These are phyloP conservation scores for Acanthopagrus latus DNA, from an alignment of 2,797 vertebrate species.

Conservation along the genomic window DNA sequence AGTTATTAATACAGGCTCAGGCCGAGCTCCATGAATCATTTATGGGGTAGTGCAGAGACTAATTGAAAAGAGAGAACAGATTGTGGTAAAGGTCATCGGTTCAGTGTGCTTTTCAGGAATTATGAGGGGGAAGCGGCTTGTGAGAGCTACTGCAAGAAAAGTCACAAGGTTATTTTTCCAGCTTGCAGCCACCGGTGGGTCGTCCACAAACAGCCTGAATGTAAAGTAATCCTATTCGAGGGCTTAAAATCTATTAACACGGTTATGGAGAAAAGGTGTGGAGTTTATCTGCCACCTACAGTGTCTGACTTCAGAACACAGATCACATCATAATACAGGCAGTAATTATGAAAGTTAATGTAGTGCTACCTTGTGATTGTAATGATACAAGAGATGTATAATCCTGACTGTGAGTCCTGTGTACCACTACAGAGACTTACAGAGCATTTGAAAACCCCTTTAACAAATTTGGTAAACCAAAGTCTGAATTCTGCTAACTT, in stretches of 20 bases:
- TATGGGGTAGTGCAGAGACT: slow-evolving; percentile 28
- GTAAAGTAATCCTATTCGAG: slow-evolving; percentile 5
- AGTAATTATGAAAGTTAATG: neutral
- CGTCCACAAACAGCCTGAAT: neutral
- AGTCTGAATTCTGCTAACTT: too few relatives aligned
- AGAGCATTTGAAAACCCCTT: neutral
- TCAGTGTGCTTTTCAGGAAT: slow-evolving; percentile 35
- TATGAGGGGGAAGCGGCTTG: neutral
- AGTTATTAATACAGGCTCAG: slow-evolving; percentile 50
- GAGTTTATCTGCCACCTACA: neutral
- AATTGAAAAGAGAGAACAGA: slow-evolving; percentile 55
- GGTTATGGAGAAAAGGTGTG: neutral
- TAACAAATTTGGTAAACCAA: neutral
- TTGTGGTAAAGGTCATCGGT: slow-evolving; percentile 32
- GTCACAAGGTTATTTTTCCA: slow-evolving; percentile 9
- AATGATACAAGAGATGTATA: neutral
- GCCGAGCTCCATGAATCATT: slow-evolving; percentile 42
- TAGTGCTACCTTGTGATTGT: neutral
- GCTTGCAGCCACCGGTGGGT: neutral
- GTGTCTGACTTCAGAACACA: neutral
- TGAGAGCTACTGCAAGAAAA: neutral
- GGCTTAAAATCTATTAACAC: neutral
- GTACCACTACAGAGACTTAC: neutral
- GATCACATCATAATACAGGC: neutral
- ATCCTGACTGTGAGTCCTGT: neutral